phyloP scores from a whole-genome alignment of 2,797 vertebrate genomes.

The Molothrus ater region DNA sequence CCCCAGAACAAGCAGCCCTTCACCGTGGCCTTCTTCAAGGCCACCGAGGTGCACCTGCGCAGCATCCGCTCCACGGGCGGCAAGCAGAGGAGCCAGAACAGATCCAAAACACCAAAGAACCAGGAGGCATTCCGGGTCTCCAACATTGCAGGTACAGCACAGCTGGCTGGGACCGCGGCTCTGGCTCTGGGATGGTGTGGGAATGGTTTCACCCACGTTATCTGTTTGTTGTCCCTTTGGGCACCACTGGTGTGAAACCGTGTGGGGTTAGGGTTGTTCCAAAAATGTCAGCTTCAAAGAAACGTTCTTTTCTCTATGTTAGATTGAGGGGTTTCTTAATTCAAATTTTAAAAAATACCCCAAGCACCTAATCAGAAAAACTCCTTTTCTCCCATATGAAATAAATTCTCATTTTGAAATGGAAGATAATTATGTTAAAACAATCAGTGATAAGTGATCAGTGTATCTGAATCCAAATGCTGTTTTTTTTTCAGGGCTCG shows the following conservation, averaged over 20 bases:
- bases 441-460: background rate
- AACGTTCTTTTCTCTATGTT: background rate
- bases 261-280: background rate
- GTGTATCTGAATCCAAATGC: background rate
- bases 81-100: slow-evolving; percentile 91
- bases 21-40: slow-evolving; percentile 99
- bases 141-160: slow-evolving; percentile 86
- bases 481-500: background rate
- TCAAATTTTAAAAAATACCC: background rate
- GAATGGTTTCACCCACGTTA: fast-evolving
- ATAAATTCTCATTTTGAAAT: background rate
- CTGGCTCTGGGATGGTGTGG: fast-evolving
- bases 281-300: background rate
- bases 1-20: slow-evolving; percentile 98
- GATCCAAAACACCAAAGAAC: slow-evolving; percentile 88
- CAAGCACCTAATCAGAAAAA: background rate
- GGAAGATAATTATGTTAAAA: background rate
- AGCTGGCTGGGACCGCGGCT: fast-evolving
- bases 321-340: background rate
- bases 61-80: slow-evolving; percentile 87
- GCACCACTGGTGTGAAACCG: fast-evolving
- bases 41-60: slow-evolving; percentile 93
- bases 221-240: background rate
- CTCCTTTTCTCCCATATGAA: background rate
- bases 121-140: slow-evolving; percentile 91